phyloP scores from a whole-genome alignment of 2,888 invertebrate genomes.

The Pyrrhia umbra region DNA sequence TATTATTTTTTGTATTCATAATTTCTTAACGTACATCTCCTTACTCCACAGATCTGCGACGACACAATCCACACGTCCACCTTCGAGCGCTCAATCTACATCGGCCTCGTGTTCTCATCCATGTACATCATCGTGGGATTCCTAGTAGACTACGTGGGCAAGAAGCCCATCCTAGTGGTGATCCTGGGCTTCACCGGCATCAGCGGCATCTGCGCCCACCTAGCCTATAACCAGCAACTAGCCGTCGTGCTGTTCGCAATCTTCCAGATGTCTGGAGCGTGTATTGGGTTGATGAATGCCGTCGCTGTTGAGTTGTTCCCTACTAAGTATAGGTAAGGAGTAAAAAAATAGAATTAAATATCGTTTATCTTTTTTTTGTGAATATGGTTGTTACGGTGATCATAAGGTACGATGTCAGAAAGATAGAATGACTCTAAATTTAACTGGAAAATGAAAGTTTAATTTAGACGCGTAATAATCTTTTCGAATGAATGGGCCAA shows the following conservation, averaged over 20 bases:
- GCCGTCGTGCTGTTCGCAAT: conserved; percentile 90
- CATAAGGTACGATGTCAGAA: too few species aligned
- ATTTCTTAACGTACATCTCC: neutral
- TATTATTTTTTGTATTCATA: neutral
- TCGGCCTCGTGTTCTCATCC: conserved; percentile 91
- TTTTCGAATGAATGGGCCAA: too few species aligned
- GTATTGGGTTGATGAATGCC: conserved; percentile 90
- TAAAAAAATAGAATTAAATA: too few species aligned
- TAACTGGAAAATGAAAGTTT: too few species aligned
- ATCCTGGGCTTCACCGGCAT: conserved; percentile 87
- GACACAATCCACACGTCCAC: conserved; percentile 90
- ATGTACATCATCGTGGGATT: conserved; percentile 92
- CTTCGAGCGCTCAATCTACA: conserved; percentile 92
- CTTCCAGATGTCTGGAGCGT: conserved; percentile 89
- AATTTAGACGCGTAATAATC: too few species aligned
- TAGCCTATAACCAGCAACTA: conserved; percentile 89
- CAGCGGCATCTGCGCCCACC: conserved; percentile 91
- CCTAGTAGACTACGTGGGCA: conserved; percentile 88
- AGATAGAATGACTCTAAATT: too few species aligned
- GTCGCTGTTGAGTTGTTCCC: conserved; percentile 91
- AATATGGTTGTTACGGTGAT: too few species aligned
- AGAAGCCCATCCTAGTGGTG: conserved; percentile 89
- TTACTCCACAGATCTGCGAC: conserved; percentile 80
- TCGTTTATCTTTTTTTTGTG: too few species aligned
- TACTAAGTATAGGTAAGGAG: conserved; percentile 87